Evolutionary conservation across 2,888 invertebrate species (phyloP), one percentile per base, ranked within the genome.

Genomic region (Patella ulyssiponensis): DNA sequence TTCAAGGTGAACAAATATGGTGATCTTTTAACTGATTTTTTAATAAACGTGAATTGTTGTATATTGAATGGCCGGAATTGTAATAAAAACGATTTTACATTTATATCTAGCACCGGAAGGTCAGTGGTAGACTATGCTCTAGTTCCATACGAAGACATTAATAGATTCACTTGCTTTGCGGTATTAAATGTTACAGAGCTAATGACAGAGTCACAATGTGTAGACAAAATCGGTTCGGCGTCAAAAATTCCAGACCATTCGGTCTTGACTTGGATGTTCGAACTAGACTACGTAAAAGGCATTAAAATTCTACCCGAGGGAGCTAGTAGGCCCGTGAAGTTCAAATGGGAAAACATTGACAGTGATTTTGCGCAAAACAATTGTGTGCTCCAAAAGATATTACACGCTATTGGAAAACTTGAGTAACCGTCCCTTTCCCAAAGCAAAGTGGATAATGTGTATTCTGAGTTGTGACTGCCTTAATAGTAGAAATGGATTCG

Each of bases 11-110:
- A 64, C n/a, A 64, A 64, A 64, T 64, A n/a, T 17, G 15, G 64
- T 64, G 64, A 64, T 2, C 9, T 17, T 2, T n/a, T 64, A 15
- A 64, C 17, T 15, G 64, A 64, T 2, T 64, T 64, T 7, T 23
- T 64, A 17, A 64, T 64, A 15, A 64, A 64, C n/a, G 64, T 64
- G 23, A 64, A 64, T 64, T 64, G 64, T 20, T 64, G 58, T 58
- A 58, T 58, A n/a, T 64, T 64, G n/a, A 64, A 64, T 20, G n/a
- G 64, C 2, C 15, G 20, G 11, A 64, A 64, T 17, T 17, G 12
- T 58, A 14, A 14, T 58, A 14, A 14, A n/a, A 58, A 14, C 11
- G 15, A 58, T 9, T 58, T 58, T 14, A 9, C 11, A 5, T 58
- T 14, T 58, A 14, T 58, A 9, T 58, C 58, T 58, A 14, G 5